A percentile compares a stretch with the other conserved stretches of the same genome.
phyloP scores from a whole-genome alignment of 2,888 invertebrate genomes.

The Ligdia adustata region DNA sequence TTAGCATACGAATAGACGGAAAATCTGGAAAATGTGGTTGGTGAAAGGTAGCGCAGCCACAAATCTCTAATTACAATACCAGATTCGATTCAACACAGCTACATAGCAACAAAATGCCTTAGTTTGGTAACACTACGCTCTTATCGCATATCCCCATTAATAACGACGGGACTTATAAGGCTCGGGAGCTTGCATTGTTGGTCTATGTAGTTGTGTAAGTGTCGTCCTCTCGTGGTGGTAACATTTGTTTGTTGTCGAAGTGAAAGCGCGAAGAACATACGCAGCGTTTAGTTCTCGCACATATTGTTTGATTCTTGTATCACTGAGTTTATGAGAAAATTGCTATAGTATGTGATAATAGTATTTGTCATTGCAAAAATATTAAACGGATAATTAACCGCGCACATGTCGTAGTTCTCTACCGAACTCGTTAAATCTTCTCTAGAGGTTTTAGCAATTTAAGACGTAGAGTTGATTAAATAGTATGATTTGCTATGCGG shows the following conservation, averaged over 20 bases:
- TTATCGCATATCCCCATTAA: constrained; percentile 19
- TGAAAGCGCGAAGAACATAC: constrained; percentile 22
- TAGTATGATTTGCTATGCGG: too few species aligned
- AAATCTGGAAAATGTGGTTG: background rate
- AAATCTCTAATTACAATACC: constrained; percentile 1
- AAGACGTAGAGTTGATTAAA: too few species aligned
- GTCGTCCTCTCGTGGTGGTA: constrained; percentile 14
- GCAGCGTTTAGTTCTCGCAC: background rate
- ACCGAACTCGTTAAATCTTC: too few species aligned
- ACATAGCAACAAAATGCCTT: constrained; percentile 4
- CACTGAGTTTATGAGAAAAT: too few species aligned
- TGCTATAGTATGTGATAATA: too few species aligned
- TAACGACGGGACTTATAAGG: constrained; percentile 20
- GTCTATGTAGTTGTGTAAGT: constrained; percentile 11
- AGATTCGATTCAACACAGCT: constrained; percentile 1
- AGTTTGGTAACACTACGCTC: constrained; percentile 6
- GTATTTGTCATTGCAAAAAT: too few species aligned
- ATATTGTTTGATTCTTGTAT: background rate
- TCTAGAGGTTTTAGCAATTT: too few species aligned
- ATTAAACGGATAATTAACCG: too few species aligned
- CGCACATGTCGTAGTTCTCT: too few species aligned
- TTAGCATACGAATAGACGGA: background rate
- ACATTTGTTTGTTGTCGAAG: constrained; percentile 8
- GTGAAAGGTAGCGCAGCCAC: background rate
- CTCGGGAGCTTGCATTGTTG: constrained; percentile 17